A percentile compares a stretch with the other conserved stretches of the same genome.
These are phyloP conservation scores for Pterostichus niger DNA, from an alignment of 2,888 invertebrate species.

Conservation along the genomic window DNA sequence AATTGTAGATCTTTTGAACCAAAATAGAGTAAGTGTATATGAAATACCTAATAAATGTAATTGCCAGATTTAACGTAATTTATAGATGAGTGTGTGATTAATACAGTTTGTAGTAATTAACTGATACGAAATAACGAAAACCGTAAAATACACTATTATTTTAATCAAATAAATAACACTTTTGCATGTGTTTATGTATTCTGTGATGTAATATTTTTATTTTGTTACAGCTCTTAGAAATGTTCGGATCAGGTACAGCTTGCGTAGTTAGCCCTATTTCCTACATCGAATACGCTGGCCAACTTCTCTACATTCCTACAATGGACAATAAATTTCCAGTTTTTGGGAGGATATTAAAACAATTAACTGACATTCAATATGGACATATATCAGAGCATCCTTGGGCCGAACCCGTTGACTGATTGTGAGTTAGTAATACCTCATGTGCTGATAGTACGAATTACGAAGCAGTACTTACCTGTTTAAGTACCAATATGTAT, in stretches of 20 bases:
- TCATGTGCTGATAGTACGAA: conserved; percentile 23
- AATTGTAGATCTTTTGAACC: conserved; percentile 84
- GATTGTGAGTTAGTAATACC: conserved; percentile 66
- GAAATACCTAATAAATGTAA: not conserved
- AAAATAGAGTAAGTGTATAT: conserved; percentile 87
- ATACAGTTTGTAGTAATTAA: too few relatives aligned
- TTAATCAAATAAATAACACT: not conserved
- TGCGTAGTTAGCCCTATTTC: conserved; percentile 96
- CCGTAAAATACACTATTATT: not conserved
- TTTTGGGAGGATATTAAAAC: conserved; percentile 85
- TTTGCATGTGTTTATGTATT: not conserved
- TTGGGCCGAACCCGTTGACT: conserved; percentile 86
- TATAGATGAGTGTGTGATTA: too few relatives aligned
- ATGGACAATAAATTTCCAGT: conserved; percentile 86
- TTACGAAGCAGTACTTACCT: conserved; percentile 33
- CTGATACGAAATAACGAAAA: too few relatives aligned
- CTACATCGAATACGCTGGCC: conserved; percentile 88
- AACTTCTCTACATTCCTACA: conserved; percentile 85
- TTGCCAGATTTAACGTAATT: too few relatives aligned
- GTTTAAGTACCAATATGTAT: conserved; percentile 22
- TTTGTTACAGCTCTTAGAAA: conserved; percentile 89
- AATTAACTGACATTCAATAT: conserved; percentile 93
- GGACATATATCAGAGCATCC: conserved; percentile 88
- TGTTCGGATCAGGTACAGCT: conserved; percentile 99
- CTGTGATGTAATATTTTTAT: conserved; percentile 52